Evolutionary conservation across 2,113 vertebrate genomes (phyloP).

Genomic region (zebrafish (Danio rerio)): DNA sequence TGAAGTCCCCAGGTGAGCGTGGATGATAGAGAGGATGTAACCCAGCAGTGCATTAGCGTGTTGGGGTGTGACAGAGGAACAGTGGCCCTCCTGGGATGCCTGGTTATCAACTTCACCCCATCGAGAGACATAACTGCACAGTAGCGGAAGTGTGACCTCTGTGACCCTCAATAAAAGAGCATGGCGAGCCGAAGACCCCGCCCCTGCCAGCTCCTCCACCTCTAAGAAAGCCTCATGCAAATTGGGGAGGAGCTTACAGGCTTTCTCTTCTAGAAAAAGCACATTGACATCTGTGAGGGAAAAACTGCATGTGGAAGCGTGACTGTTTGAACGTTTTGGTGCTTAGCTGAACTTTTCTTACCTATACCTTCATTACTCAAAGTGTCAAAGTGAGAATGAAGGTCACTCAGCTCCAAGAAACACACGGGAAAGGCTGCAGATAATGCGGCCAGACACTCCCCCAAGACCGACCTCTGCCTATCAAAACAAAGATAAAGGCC

Average conservation of each 20-base stretch:
- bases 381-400: slow-evolving; percentile 85
- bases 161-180: slow-evolving; percentile 86
- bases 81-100: slow-evolving; percentile 73
- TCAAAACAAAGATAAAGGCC: slow-evolving; percentile 46
- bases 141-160: slow-evolving; percentile 89
- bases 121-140: slow-evolving; percentile 90
- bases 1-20: slow-evolving; percentile 89
- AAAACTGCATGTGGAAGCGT: background rate
- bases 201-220: slow-evolving; percentile 82
- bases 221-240: slow-evolving; percentile 85
- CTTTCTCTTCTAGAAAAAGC: slow-evolving; percentile 78
- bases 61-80: slow-evolving; percentile 82
- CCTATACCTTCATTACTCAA: slow-evolving; percentile 80
- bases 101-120: slow-evolving; percentile 85
- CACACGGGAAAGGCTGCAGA: slow-evolving; percentile 89
- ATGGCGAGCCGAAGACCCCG: slow-evolving; percentile 85
- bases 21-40: slow-evolving; percentile 88
- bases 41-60: slow-evolving; percentile 89
- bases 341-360: background rate
- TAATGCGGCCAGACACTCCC: slow-evolving; percentile 89
- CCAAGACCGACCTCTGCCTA: slow-evolving; percentile 86
- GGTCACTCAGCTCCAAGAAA: slow-evolving; percentile 91
- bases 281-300: slow-evolving; percentile 75
- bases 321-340: background rate
- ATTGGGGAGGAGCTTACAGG: slow-evolving; percentile 85